Conservation (phyloP, 2,113 vertebrate species). For the Zosterops borbonicus region DNA sequence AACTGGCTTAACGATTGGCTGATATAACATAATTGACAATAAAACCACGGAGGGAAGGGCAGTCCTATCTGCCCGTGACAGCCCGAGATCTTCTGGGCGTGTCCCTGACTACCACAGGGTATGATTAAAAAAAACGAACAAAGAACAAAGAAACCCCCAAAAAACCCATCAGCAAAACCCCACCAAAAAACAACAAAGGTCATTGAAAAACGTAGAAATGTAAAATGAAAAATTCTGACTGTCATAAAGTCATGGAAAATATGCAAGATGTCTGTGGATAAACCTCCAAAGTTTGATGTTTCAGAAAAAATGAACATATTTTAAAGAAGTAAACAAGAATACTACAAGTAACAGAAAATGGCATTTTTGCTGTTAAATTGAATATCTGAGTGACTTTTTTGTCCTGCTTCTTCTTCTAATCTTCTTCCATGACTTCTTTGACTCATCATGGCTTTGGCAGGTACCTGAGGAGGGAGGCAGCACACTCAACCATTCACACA, state of each 20-base stretch:
- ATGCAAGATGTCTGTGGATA: not conserved
- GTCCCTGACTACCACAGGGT: not conserved
- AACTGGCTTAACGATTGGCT: no score
- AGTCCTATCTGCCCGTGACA: no score
- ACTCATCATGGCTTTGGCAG: not conserved
- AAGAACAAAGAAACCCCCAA: not conserved
- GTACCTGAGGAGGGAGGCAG: not conserved
- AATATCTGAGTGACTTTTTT: not conserved
- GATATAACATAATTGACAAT: no score
- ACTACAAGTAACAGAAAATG: not conserved
- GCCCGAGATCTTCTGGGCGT: no score
- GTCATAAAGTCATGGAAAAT: not conserved
- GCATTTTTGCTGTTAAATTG: not conserved
- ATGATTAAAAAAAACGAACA: not conserved
- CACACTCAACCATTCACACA: rapidly evolving
- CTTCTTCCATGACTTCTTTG: not conserved
- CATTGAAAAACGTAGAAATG: not conserved
- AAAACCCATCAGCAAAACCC: not conserved
- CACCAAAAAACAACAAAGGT: not conserved
- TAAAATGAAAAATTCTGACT: not conserved
- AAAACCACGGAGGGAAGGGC: no score
- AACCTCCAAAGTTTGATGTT: not conserved
- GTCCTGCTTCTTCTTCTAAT: not conserved
- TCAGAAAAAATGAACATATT: not conserved
- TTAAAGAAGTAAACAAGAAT: not conserved